phyloP scores from a whole-genome alignment of 2,113 vertebrate genomes.

The Penelope pileata region DNA sequence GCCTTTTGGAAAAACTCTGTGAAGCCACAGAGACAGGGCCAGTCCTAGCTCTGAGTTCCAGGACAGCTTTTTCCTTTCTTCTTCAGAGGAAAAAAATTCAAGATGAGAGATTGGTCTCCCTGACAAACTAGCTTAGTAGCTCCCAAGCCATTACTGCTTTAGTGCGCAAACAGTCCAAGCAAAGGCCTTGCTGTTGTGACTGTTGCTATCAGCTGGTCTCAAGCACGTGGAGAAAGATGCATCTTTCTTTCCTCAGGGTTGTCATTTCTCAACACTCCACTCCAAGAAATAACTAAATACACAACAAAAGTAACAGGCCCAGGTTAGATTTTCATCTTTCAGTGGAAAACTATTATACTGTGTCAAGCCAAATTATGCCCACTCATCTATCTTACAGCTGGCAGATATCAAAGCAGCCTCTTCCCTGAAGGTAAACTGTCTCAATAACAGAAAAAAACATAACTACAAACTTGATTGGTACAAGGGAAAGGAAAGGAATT shows the following conservation, averaged over 20 bases:
- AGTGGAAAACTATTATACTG: neutral
- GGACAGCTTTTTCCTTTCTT: constrained; percentile 1
- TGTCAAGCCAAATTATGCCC: neutral
- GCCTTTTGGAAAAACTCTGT: neutral
- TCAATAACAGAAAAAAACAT: neutral
- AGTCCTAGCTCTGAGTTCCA: neutral
- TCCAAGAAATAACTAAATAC: neutral
- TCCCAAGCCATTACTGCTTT: neutral
- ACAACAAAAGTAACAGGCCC: neutral
- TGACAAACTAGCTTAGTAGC: neutral
- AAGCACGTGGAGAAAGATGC: neutral
- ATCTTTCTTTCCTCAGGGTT: neutral
- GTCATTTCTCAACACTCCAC: neutral
- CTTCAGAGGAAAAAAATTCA: neutral
- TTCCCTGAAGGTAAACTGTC: neutral
- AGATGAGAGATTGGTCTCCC: neutral
- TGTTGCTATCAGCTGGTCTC: constrained; percentile 51
- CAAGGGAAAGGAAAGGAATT: neutral
- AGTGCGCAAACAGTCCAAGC: constrained; percentile 15
- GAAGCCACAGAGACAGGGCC: neutral
- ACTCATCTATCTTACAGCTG: neutral
- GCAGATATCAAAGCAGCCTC: neutral
- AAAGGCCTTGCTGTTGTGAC: constrained; percentile 39
- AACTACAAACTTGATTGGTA: neutral
- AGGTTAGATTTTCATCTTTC: neutral